Evolutionary conservation across 2,888 invertebrate genomes (phyloP).

Genomic region (Patella pellucida): DNA sequence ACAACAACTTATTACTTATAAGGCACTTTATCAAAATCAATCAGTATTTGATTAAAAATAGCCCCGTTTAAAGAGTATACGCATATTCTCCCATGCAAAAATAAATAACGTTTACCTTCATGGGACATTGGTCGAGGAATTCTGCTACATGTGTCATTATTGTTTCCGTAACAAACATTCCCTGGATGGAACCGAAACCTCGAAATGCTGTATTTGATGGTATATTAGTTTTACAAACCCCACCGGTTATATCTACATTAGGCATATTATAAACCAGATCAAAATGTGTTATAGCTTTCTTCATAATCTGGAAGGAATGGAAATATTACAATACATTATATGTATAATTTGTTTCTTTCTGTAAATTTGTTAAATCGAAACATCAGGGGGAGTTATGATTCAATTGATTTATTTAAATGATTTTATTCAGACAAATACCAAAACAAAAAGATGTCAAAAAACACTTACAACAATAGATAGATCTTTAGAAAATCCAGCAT

Average conservation of each 20-base stretch:
- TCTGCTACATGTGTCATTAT: constrained; percentile 73
- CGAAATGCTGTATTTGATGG: constrained; percentile 94
- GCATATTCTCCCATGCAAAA: too few species aligned
- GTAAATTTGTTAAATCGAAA: neutral
- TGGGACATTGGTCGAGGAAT: constrained; percentile 78
- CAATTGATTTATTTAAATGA: neutral
- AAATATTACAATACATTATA: neutral
- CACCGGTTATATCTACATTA: constrained; percentile 79
- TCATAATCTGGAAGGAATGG: constrained; percentile 78
- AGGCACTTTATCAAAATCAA: too few species aligned
- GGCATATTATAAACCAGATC: constrained; percentile 80
- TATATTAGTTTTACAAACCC: constrained; percentile 85
- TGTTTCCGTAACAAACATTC: constrained; percentile 43
- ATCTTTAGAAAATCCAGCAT: constrained; percentile 54
- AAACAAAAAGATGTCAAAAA: neutral
- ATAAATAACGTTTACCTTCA: constrained; percentile 70
- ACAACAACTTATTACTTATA: neutral
- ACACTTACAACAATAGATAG: constrained; percentile 44
- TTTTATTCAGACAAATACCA: neutral
- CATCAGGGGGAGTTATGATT: neutral
- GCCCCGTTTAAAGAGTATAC: too few species aligned
- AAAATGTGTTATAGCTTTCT: constrained; percentile 78
- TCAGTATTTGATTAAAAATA: too few species aligned
- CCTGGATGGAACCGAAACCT: constrained; percentile 59
- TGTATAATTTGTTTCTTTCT: neutral